Percentiles rank a stretch among this genome's conserved stretches.
Evolutionary conservation across 2,797 vertebrate genomes (phyloP).

Genomic region (Podarcis siculus): DNA sequence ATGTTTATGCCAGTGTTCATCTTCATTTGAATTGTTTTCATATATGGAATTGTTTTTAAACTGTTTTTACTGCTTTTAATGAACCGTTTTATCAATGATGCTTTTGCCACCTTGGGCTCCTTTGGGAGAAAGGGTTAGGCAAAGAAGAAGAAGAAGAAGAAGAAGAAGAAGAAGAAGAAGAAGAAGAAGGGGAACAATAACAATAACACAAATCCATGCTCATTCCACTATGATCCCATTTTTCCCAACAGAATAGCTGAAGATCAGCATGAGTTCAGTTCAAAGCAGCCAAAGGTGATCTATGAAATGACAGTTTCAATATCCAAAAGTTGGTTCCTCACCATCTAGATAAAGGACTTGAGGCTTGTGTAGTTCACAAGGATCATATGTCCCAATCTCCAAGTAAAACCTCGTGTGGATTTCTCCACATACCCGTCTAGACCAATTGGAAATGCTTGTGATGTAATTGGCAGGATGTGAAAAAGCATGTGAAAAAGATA

Average conservation of each 20-base stretch:
- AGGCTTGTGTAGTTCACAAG: background rate
- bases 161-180: too few relatives aligned
- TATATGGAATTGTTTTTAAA: too few relatives aligned
- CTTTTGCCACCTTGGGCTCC: too few relatives aligned
- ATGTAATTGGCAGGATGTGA: conserved; percentile 45
- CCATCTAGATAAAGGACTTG: conserved; percentile 61
- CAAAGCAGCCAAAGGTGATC: background rate
- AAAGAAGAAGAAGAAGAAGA: too few relatives aligned
- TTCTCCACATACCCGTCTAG: background rate
- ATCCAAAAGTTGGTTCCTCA: conserved; percentile 63
- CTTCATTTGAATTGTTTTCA: too few relatives aligned
- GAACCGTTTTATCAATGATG: too few relatives aligned
- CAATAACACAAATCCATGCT: background rate
- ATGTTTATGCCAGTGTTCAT: too few relatives aligned
- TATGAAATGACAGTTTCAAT: conserved; percentile 60
- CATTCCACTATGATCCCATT: background rate
- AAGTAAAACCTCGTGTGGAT: background rate
- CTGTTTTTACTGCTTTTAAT: too few relatives aligned
- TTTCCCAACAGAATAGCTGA: background rate
- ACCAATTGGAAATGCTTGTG: background rate
- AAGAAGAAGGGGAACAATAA: too few relatives aligned
- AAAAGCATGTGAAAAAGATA: conserved; percentile 56
- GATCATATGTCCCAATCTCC: background rate
- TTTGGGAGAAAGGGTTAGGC: too few relatives aligned
- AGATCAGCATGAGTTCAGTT: background rate